Conservation (phyloP, 2,113 vertebrate species). For the Cyprinodon variegatus region DNA sequence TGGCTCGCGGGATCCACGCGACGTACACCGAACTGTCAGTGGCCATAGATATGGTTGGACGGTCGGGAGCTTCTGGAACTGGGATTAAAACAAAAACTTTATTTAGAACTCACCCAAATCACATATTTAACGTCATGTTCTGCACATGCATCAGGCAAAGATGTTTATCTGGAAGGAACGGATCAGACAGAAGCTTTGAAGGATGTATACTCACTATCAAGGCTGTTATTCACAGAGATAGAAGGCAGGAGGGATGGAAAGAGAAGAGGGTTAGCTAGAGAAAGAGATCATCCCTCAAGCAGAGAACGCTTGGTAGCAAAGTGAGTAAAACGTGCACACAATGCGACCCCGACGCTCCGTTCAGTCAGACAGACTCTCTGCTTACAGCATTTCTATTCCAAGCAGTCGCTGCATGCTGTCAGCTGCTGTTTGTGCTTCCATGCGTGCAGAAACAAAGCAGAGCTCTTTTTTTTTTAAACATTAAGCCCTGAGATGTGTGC, state of each 20-base stretch:
- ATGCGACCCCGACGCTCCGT: slow-evolving; percentile 2
- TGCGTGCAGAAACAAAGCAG: slow-evolving; percentile 44
- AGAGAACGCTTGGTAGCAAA: slow-evolving; percentile 28
- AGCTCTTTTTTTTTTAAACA: slow-evolving; percentile 36
- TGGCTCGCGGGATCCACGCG: slow-evolving; percentile 95
- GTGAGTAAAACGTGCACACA: slow-evolving; percentile 11
- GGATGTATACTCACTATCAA: slow-evolving; percentile 78
- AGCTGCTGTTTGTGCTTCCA: slow-evolving; percentile 37
- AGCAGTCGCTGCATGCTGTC: slow-evolving; percentile 42
- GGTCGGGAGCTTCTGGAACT: slow-evolving; percentile 95
- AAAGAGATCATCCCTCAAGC: slow-evolving; percentile 29
- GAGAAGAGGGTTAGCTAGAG: slow-evolving; percentile 69
- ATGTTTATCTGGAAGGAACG: slow-evolving; percentile 5
- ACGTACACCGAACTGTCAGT: slow-evolving; percentile 95
- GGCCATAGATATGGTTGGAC: slow-evolving; percentile 91
- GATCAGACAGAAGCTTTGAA: slow-evolving; percentile 44
- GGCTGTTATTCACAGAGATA: slow-evolving; percentile 73
- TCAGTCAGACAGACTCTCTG: slow-evolving; percentile 20
- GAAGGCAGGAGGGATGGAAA: slow-evolving; percentile 61
- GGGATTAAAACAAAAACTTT: slow-evolving; percentile 1
- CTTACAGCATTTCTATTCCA: slow-evolving; percentile 41
- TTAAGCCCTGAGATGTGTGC: slow-evolving; percentile 10
- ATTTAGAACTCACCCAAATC: neutral
- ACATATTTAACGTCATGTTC: neutral
- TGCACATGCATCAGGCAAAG: neutral